Conservation (phyloP, 1,140 invertebrate species). For the Microplitis demolitor region DNA sequence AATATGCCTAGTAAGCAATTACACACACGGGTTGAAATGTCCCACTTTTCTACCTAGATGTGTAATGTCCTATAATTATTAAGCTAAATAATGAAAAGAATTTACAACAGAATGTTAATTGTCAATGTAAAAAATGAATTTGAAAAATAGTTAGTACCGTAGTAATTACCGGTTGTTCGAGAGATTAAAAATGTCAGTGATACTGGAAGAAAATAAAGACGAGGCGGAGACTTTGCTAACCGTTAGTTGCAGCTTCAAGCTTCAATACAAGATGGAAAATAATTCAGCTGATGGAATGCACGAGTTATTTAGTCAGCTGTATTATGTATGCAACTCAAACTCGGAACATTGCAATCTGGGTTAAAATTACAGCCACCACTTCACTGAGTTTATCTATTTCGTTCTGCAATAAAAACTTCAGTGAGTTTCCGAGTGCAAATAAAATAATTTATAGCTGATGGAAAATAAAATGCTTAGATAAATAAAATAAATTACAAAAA, state of each 20-base stretch:
- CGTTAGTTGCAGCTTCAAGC: background rate
- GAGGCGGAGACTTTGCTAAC: background rate
- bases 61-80: no score
- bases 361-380: no score
- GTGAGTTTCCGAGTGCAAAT: no score
- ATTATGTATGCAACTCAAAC: background rate
- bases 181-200: background rate
- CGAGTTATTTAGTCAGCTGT: background rate
- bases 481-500: no score
- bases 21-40: no score
- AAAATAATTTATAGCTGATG: no score
- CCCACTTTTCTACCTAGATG: no score
- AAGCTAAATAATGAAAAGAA: background rate
- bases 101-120: background rate
- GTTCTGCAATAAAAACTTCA: no score
- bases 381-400: no score
- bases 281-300: background rate
- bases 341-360: background rate
- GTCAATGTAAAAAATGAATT: background rate
- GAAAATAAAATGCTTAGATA: no score
- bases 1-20: no score
- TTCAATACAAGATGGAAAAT: background rate
- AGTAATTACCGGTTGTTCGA: constrained; percentile 4
- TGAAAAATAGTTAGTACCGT: background rate
- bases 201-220: background rate